Evolutionary conservation across 2,113 vertebrate genomes (phyloP), one percentile per base, ranked within the genome.

Genomic region (Peucedramus taeniatus): DNA sequence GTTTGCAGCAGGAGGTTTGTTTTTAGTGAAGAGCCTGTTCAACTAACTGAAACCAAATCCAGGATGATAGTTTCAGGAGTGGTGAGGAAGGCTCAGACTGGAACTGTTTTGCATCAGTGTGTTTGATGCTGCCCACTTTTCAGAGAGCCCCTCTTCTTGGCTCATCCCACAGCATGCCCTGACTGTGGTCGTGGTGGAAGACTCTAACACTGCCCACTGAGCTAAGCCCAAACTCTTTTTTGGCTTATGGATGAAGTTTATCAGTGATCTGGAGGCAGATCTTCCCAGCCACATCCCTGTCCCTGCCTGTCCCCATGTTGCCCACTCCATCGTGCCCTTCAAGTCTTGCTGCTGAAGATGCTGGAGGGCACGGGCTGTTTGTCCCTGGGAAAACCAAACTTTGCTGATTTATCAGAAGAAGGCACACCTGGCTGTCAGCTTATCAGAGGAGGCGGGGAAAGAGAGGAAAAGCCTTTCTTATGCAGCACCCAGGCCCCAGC

Each of bases 391-490:
- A 94, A 87, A 20, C 72, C 56, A 84, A 89, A 95, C 87, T 94
- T 72, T 49, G 78, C 81, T 92, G 91, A 87, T 77, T 89, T 92
- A 84, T 65, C 94, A 93, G 87, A 94, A 89, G 57, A 35, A 79
- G 40, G 61, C 61, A 59, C 0, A 15, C 49, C 72, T 79, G 72
- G 47, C 89, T 90, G 89, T 86, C 82, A 82, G 56, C 44, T 94
- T 85, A 95, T 85, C 69, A 84, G 53, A n/a, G 37, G 22, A 2
- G 1, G 1, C 3, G 15, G 31, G 6, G 3, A 6, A n/a, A 13
- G 10, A 44, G 21, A 2, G 0, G 39, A 66, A 66, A 50, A 90
- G 44, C 37, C 47, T 85, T 84, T 69, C 69, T 69, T 28, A 27
- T 3, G 40, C 3, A 0, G 59, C 1, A 5, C 27, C 50, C 27